Percentiles rank a stretch among this genome's conserved stretches.
Conservation (phyloP, 2,888 invertebrate genomes). For the Coecobrya sp. region DNA sequence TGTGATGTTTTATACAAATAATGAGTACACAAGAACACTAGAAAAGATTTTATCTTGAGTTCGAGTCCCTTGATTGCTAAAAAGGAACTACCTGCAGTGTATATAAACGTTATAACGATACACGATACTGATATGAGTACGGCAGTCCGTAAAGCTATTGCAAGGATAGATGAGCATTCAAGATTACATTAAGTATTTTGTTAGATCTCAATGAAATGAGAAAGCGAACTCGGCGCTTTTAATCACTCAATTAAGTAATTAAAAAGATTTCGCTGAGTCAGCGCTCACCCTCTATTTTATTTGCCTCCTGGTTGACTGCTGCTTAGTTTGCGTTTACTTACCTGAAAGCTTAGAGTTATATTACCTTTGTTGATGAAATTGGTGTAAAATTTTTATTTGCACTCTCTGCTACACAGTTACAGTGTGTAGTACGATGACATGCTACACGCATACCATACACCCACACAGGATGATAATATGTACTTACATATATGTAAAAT, state of each 20-base stretch:
- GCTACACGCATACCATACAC: too few species aligned
- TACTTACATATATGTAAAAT: too few species aligned
- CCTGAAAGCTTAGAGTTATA: background rate
- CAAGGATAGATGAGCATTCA: background rate
- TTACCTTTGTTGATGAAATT: background rate
- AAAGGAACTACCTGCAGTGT: too few species aligned
- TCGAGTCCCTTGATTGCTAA: too few species aligned
- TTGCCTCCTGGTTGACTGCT: conserved; percentile 59
- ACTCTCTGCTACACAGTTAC: background rate
- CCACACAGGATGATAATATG: too few species aligned
- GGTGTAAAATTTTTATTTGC: background rate
- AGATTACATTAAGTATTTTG: background rate
- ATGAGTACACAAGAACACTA: too few species aligned
- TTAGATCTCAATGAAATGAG: background rate
- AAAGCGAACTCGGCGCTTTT: conserved; percentile 66
- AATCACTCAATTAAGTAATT: conserved; percentile 79
- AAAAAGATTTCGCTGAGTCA: conserved; percentile 74
- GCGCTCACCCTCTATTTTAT: conserved; percentile 38
- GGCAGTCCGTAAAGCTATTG: background rate
- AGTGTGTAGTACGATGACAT: too few species aligned
- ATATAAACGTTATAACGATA: too few species aligned
- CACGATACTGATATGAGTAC: too few species aligned
- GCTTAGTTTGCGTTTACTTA: conserved; percentile 57
- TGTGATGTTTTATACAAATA: too few species aligned
- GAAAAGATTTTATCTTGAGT: too few species aligned